Percentiles rank a stretch among this genome's conserved stretches.
phyloP scores from a whole-genome alignment of 2,888 invertebrate species.

The Zele albiditarsus region DNA sequence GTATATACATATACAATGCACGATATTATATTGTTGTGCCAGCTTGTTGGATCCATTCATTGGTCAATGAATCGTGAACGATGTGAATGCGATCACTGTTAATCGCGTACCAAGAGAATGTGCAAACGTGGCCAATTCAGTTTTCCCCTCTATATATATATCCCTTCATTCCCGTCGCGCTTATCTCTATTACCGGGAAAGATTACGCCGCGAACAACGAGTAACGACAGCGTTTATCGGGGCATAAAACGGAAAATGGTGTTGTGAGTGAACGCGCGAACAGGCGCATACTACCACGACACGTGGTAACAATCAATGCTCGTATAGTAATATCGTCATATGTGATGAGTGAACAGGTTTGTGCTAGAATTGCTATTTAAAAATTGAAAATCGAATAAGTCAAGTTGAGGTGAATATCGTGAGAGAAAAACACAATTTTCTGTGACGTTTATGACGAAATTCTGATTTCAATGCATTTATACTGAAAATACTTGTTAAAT shows the following conservation, averaged over 20 bases:
- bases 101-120: slow-evolving; percentile 18
- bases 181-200: slow-evolving; percentile 48
- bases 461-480: too few species aligned
- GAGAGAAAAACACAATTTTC: too few species aligned
- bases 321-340: not conserved
- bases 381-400: not conserved
- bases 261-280: slow-evolving; percentile 38
- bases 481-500: too few species aligned
- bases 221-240: slow-evolving; percentile 49
- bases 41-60: slow-evolving; percentile 32
- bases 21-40: not conserved
- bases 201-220: slow-evolving; percentile 46
- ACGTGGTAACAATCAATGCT: slow-evolving; percentile 20
- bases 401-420: not conserved
- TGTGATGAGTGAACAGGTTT: not conserved
- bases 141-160: not conserved
- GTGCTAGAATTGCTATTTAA: not conserved
- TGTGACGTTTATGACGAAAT: too few species aligned
- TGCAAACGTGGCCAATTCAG: slow-evolving; percentile 20
- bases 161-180: slow-evolving; percentile 21
- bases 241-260: slow-evolving; percentile 46
- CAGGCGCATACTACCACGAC: slow-evolving; percentile 2
- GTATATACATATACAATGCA: not conserved
- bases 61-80: slow-evolving; percentile 41
- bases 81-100: slow-evolving; percentile 36